Base-by-base conservation (phyloP, 2,888 invertebrate species). In the Xanthia icteritia region DNA sequence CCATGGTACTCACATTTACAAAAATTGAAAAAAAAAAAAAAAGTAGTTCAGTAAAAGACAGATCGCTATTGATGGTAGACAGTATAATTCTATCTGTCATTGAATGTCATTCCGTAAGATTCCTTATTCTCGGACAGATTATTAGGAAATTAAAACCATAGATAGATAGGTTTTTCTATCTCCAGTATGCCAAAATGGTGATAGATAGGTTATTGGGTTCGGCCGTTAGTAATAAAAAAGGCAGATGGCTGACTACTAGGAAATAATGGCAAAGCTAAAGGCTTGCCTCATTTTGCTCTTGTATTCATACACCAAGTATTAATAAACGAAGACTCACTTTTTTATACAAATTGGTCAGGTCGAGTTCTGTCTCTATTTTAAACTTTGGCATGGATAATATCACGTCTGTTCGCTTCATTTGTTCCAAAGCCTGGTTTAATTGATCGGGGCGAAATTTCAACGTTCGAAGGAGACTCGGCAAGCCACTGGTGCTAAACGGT, bases 361-460 rank as follows among this genome's bases (percentile, higher is more conserved):
- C 83, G 6, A 92, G 61, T 27, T 86, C 73, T 0, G 89, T 76
- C 54, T 90, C 86, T 42, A 93, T 89, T 82, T 89, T 93, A 60
- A 92, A 93, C 75, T 90, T 92, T 0, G 93, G 99, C 76, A 99
- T 93, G 6, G 96, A 95, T 0, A 99, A 94, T 0, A 96, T 92
- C 0, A 98, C 97, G 0, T 48, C 42, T 2, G 23, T 87, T 82
- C 0, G 90, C 89, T 13, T 97, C 92, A 92, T 97, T 96, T 8
- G 93, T 75, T 88, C 97, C 97, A 90, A 97, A 79, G 27, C 97
- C 89, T 20, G 86, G 72, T 91, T 90, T 3, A 95, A 76, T 5
- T 92, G 64, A 2, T 91, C 87, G 0, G 94, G 93, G 0, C 90
- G 81, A 3, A 88, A 2, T 72, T 91, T 93, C 8, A 95, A 48